Percentiles rank a stretch among this genome's conserved stretches.
These are phyloP conservation scores for Drosophila paulistorum DNA, from an alignment of 1,140 invertebrate genomes.

Conservation along the genomic window DNA sequence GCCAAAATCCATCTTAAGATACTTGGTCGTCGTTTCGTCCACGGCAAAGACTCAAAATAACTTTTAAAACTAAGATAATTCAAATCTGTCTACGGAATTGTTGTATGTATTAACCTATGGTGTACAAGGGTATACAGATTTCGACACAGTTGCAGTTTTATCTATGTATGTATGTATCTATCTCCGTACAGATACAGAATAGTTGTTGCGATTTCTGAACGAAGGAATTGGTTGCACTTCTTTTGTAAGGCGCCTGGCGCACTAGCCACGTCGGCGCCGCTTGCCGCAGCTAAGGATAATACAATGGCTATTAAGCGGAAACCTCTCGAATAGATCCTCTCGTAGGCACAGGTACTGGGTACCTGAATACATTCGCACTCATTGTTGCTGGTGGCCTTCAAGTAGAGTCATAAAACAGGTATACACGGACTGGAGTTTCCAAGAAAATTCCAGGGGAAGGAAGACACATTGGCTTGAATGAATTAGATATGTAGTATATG, in stretches of 20 bases:
- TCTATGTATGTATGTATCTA: not conserved
- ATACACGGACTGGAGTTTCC: constrained; percentile 45
- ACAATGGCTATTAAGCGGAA: constrained; percentile 53
- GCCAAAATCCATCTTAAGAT: too few species aligned
- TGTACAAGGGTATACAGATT: not conserved
- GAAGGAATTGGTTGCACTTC: not conserved
- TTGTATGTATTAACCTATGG: not conserved
- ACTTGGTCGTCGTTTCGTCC: too few species aligned
- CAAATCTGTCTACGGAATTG: not conserved
- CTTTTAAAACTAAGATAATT: too few species aligned
- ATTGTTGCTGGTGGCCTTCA: constrained; percentile 4
- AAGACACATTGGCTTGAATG: constrained; percentile 37
- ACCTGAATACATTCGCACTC: constrained; percentile 35
- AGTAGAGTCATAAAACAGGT: constrained; percentile 48
- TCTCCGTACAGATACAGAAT: not conserved
- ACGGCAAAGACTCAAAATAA: too few species aligned
- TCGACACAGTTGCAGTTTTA: not conserved
- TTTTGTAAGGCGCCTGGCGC: constrained; percentile 67
- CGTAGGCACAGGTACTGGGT: not conserved
- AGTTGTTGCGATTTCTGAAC: not conserved
- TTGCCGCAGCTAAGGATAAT: not conserved
- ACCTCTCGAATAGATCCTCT: constrained; percentile 10
- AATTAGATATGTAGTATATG: constrained; percentile 37
- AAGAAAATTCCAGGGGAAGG: constrained; percentile 65
- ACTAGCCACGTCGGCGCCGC: constrained; percentile 59